Percentiles rank a stretch among this genome's conserved stretches.
phyloP scores from a whole-genome alignment of 2,113 vertebrate species.

The Falco punctatus region DNA sequence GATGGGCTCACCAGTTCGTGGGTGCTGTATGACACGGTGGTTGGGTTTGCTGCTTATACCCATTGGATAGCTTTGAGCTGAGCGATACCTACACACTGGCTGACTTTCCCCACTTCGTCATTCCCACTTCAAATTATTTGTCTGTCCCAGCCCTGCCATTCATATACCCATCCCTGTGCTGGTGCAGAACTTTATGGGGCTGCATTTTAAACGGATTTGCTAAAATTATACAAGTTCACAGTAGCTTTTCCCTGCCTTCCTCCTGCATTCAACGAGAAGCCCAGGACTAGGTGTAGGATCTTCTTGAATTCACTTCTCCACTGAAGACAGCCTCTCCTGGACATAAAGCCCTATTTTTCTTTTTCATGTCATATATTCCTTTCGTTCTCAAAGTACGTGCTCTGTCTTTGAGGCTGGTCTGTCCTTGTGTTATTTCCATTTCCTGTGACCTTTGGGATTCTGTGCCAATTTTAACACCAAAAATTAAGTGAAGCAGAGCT shows the following conservation, averaged over 20 bases:
- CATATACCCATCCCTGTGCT: not conserved
- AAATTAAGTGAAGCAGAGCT: not conserved
- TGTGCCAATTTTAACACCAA: constrained; percentile 1
- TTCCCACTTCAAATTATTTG: not conserved
- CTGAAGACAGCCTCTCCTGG: not conserved
- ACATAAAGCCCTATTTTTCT: not conserved
- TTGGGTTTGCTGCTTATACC: not conserved
- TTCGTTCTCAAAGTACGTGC: not conserved
- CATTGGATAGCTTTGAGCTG: not conserved
- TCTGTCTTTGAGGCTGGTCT: not conserved
- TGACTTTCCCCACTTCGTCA: too few species aligned
- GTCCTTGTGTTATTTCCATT: not conserved
- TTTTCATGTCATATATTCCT: not conserved
- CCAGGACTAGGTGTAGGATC: not conserved
- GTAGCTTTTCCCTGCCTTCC: not conserved
- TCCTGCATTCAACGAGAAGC: not conserved
- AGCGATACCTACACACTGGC: too few species aligned
- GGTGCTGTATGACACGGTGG: not conserved
- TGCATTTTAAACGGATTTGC: not conserved
- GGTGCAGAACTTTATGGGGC: not conserved
- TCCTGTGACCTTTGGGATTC: not conserved
- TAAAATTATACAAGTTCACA: not conserved
- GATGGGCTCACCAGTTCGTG: accelerated
- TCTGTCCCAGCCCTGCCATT: not conserved
- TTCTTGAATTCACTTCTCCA: not conserved